Base-by-base conservation (phyloP, 2,113 vertebrate species). In the Zootoca vivipara region DNA sequence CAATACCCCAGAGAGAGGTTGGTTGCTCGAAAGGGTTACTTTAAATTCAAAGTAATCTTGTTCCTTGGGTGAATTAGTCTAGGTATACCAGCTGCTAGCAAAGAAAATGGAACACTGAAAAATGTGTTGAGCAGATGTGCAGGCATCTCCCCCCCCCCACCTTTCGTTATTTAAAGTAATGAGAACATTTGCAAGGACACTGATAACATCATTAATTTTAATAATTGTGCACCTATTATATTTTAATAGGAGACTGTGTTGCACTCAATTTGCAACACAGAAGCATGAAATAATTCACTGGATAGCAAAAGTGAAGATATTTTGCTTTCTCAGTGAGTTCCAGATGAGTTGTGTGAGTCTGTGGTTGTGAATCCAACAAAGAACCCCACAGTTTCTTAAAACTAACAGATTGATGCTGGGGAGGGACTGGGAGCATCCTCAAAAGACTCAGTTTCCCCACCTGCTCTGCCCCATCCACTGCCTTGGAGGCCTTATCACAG, bases 171-270 rank as follows among this genome's bases (percentile, higher is more conserved):
- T 79, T 79, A 86, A 88, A 38, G 6, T 30, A 69, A 78, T 10
- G 62, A 78, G 74, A 89, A 70, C 65, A 70, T 78, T 56, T 7
- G 18, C 80, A 83, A 67, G 56, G 40, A 88, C 58, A 65, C 62
- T 83, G 58, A 46, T 65, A 77, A 67, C 9, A 82, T 64, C 33
- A 82, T 83, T 83, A 35, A 83, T 80, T 87, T 87, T 78, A 83
- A 75, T 75, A 77, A 77, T 35, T 83, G 58, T 5, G 42, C 73
- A 67, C 24, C n/a, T 67, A 83, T 75, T 83, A 38, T 58, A 80
- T 58, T 87, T 70, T 72, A 87, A 80, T 56, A 56, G 28, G 38
- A 86, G 58, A 58, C 46, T 56, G 42, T 35, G 5, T 79, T 79
- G 40, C 64, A 79, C 77, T 80, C 77, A 80, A 38, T 80, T 80